A percentile compares a stretch with the other conserved stretches of the same genome.
phyloP scores from a whole-genome alignment of 2,888 invertebrate species.

The Hyppa rectilinea region DNA sequence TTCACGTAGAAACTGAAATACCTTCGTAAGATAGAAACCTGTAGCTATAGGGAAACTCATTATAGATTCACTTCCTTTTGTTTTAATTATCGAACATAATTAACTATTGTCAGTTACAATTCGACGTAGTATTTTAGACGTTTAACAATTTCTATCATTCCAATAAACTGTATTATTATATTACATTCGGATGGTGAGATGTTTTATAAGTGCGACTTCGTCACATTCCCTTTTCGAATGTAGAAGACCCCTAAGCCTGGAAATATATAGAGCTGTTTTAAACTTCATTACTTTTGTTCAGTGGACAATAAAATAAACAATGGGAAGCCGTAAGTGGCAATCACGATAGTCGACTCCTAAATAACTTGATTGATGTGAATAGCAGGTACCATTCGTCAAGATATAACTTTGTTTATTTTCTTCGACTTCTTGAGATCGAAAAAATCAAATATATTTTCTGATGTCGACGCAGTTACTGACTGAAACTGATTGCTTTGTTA shows the following conservation, averaged over 20 bases:
- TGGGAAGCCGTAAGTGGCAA: conserved; percentile 58
- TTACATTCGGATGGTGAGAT: background rate
- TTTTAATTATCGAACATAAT: conserved; percentile 40
- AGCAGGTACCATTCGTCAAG: conserved; percentile 45
- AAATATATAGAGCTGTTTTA: conserved; percentile 38
- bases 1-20: conserved; percentile 7
- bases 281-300: conserved; percentile 57
- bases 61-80: conserved; percentile 51
- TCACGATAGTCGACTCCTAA: conserved; percentile 40
- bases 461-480: background rate
- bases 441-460: conserved; percentile 13
- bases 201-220: background rate
- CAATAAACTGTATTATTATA: background rate
- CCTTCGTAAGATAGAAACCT: conserved; percentile 16
- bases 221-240: background rate
- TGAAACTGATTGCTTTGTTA: conserved; percentile 29
- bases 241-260: conserved; percentile 15
- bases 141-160: background rate
- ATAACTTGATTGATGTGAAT: conserved; percentile 56
- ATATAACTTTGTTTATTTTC: conserved; percentile 3
- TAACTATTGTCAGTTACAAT: conserved; percentile 26
- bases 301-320: conserved; percentile 62
- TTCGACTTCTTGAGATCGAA: background rate
- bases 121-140: background rate
- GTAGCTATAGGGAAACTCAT: conserved; percentile 36